These are phyloP conservation scores for Struthidea cinerea DNA, from an alignment of 2,113 vertebrate species.

Conservation along the genomic window DNA sequence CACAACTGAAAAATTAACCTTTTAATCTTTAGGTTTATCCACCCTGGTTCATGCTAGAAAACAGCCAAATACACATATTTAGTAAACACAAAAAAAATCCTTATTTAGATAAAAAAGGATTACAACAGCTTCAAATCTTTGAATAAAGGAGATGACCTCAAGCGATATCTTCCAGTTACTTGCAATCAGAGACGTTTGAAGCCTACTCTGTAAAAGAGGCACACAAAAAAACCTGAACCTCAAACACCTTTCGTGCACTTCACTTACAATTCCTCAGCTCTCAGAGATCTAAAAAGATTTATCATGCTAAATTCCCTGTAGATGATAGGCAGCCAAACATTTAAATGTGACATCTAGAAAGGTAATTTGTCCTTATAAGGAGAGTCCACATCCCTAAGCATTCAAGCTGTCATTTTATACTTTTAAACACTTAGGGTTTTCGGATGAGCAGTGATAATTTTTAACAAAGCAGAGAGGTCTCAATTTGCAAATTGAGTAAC, in stretches of 20 bases:
- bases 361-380: constrained; percentile 64
- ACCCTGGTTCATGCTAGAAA: not conserved
- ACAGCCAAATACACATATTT: not conserved
- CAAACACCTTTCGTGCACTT: constrained; percentile 49
- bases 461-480: constrained; percentile 62
- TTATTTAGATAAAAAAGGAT: constrained; percentile 5
- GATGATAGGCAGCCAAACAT: constrained; percentile 66
- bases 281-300: constrained; percentile 56
- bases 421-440: constrained; percentile 59
- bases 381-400: constrained; percentile 49
- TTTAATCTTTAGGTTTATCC: not conserved
- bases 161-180: constrained; percentile 24
- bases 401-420: constrained; percentile 56
- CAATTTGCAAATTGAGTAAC: constrained; percentile 67
- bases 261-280: constrained; percentile 26
- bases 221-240: constrained; percentile 47
- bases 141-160: constrained; percentile 19
- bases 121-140: not conserved
- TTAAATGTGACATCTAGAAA: constrained; percentile 61
- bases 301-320: constrained; percentile 50
- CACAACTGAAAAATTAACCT: not conserved
- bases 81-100: not conserved
- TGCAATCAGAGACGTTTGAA: not conserved
- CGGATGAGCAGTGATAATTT: constrained; percentile 53
- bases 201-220: not conserved